Base-by-base conservation (phyloP, 2,888 invertebrate genomes). In the Unio delphinus region DNA sequence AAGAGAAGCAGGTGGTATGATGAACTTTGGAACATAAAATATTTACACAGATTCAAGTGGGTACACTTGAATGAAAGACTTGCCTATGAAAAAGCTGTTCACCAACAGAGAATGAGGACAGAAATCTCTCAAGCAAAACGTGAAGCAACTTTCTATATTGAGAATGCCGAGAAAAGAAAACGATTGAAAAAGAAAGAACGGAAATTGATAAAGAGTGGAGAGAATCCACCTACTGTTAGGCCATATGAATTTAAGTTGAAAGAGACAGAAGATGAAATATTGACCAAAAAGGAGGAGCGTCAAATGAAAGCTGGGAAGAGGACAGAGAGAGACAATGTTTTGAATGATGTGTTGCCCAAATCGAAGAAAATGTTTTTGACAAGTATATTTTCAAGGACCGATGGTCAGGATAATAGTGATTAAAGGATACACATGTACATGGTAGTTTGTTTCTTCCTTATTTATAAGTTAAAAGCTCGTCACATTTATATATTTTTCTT, bases 1-100 rank as follows among this genome's bases (percentile, higher is more conserved):
- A 79, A 80, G 72, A 76, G 73, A 65, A 76, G 75, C 26, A 70
- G 80, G 30, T 96, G 96, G 88, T 96, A 94, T 88, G 98, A 97
- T 82, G 93, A 94, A 89, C 92, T 97, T 59, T 99, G 99, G 99
- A 97, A 95, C 87, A 95, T 99, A 78, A 99, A 98, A 90, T 99
- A 98, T 90, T 92, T 99, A 77, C 94, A 96, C 4, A 93, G 79
- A 79, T 99, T 99, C 88, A 98, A 98, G 90, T 99, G 99, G 99
- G 92, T 94, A 54, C 98, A 99, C 90, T 92, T 99, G 60, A 95
- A 95, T 88, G 99, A 99, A 91, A 92, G 97, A 80, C 91, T 99
- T 80, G 95, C 95, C 4, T 98, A 97, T 89, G 98, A 99, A 89
- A 94, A 94, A 88, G 96, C 96, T 28, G 95, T 96, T 1, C 94